phyloP scores from a whole-genome alignment of 2,888 invertebrate genomes.

The Athripsodes cinereus region DNA sequence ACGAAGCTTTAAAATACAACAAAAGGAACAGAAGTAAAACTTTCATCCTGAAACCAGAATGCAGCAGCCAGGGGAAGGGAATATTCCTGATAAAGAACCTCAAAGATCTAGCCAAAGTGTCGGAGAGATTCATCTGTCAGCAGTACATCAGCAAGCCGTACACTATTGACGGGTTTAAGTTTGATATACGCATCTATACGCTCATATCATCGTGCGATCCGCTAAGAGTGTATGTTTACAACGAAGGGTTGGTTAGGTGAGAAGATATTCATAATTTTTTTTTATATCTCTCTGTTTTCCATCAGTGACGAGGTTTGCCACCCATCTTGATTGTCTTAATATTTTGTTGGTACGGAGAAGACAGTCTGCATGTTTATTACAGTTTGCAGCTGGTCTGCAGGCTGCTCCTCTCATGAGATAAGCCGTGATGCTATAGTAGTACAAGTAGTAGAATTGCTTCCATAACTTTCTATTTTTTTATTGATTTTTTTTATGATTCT shows the following conservation, averaged over 20 bases:
- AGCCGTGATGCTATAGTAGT: not conserved
- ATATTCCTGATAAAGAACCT: constrained; percentile 80
- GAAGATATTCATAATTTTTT: not conserved
- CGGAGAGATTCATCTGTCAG: constrained; percentile 81
- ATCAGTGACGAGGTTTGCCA: too few species aligned
- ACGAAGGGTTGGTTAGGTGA: constrained; percentile 80
- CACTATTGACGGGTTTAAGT: constrained; percentile 87
- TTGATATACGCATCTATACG: constrained; percentile 83
- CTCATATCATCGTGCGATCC: constrained; percentile 89
- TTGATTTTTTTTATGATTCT: too few species aligned
- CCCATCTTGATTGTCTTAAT: too few species aligned
- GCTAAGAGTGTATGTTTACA: constrained; percentile 81
- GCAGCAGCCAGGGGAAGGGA: constrained; percentile 85
- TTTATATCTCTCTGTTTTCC: not conserved
- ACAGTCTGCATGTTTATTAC: too few species aligned
- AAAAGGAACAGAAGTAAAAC: constrained; percentile 66
- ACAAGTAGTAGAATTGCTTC: too few species aligned
- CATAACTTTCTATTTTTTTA: too few species aligned
- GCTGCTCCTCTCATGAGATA: not conserved
- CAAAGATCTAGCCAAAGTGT: constrained; percentile 61
- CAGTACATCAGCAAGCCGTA: constrained; percentile 63
- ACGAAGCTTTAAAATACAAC: constrained; percentile 66
- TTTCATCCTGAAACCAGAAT: constrained; percentile 87
- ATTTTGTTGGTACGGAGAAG: too few species aligned
- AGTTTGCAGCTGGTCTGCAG: not conserved